phyloP scores from a whole-genome alignment of 92 coral and sea anemone species.

The Epizoanthus rinbou region DNA sequence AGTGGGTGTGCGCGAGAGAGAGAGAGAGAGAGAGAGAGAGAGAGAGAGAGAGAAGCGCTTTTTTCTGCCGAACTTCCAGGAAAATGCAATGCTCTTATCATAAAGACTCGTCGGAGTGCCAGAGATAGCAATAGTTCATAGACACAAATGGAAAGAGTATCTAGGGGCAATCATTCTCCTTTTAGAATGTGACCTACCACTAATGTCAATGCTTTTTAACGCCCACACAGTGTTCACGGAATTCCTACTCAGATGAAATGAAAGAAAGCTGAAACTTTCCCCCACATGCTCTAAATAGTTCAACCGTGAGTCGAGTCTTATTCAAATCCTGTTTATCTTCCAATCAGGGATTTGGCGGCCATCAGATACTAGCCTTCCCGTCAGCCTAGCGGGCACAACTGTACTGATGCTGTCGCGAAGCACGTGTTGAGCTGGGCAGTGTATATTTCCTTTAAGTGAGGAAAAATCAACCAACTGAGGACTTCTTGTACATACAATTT shows the following conservation, averaged over 20 bases:
- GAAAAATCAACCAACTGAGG: background rate
- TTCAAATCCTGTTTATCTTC: slow-evolving; percentile 10
- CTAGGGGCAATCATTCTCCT: too few species aligned
- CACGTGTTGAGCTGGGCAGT: background rate
- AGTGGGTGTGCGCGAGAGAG: too few species aligned
- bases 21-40: too few species aligned
- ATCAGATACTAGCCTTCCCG: background rate
- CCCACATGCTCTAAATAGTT: slow-evolving; percentile 9
- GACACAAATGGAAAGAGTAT: too few species aligned
- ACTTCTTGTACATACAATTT: too few species aligned
- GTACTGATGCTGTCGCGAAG: background rate
- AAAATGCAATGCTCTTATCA: too few species aligned
- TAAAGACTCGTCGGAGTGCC: too few species aligned
- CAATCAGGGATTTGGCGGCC: slow-evolving; percentile 10
- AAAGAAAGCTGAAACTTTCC: background rate
- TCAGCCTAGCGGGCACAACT: background rate
- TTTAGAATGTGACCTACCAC: too few species aligned
- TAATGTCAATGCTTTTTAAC: too few species aligned
- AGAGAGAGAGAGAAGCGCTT: too few species aligned
- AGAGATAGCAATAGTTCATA: too few species aligned
- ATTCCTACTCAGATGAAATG: background rate
- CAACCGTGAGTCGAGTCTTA: slow-evolving; percentile 16
- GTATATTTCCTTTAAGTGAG: background rate
- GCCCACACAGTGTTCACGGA: slow-evolving; percentile 14
- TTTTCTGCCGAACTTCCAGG: too few species aligned